A percentile compares a stretch with the other conserved stretches of the same genome.
Conservation (phyloP, 1,140 invertebrate genomes). For the Micrasema longulum region DNA sequence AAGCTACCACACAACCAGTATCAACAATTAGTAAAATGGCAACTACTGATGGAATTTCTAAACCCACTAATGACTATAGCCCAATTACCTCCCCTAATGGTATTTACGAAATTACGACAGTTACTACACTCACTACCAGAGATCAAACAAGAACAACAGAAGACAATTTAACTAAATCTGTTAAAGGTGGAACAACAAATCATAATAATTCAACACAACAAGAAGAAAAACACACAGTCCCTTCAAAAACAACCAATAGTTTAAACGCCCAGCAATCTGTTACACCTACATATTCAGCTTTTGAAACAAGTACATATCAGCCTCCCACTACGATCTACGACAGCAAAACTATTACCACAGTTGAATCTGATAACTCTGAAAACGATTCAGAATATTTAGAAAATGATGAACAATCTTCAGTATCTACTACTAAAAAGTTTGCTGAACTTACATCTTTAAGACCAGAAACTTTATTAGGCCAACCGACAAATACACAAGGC, state of each 20-base stretch:
- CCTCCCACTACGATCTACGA: neutral
- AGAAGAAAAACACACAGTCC: neutral
- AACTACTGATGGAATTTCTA: conserved; percentile 1
- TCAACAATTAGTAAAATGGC: neutral
- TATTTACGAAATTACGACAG: too few relatives aligned
- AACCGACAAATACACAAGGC: neutral
- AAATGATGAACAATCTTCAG: neutral
- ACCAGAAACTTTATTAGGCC: neutral
- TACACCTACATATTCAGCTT: neutral
- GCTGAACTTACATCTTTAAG: neutral
- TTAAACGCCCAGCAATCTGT: neutral
- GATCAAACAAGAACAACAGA: too few relatives aligned
- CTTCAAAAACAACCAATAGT: too few relatives aligned
- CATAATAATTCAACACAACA: neutral
- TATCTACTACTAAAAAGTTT: neutral
- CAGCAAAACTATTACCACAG: too few relatives aligned
- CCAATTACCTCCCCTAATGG: too few relatives aligned
- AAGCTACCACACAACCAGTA: conserved; percentile 16
- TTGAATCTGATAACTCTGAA: neutral
- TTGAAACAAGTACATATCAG: neutral
- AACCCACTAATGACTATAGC: neutral
- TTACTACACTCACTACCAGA: too few relatives aligned
- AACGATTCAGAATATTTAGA: neutral
- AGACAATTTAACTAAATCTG: too few relatives aligned
- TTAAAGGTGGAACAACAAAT: too few relatives aligned